phyloP scores from a whole-genome alignment of 1,140 invertebrate species.

The Drosophila trapezifrons region DNA sequence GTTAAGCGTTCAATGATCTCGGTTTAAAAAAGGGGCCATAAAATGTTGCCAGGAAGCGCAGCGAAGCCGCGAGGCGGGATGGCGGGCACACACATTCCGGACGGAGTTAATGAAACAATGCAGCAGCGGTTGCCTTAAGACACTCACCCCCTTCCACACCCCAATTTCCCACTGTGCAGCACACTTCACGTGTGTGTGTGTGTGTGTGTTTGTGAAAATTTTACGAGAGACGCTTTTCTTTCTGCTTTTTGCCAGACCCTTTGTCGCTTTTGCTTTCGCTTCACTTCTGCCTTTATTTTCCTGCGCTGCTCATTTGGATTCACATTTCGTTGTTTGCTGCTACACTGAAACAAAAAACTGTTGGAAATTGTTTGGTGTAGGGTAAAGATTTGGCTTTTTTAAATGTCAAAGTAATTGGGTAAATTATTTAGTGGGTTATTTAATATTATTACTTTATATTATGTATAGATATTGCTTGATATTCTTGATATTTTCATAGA shows the following conservation, averaged over 20 bases:
- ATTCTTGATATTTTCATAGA: no score
- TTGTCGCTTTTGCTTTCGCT: conserved; percentile 41
- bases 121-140: conserved; percentile 65
- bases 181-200: conserved; percentile 25
- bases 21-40: conserved; percentile 52
- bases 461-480: no score
- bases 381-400: no score
- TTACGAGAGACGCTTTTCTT: conserved; percentile 62
- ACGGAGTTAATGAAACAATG: conserved; percentile 75
- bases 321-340: conserved; percentile 37
- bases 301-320: conserved; percentile 61
- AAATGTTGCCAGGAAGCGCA: conserved; percentile 56
- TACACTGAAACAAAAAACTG: not conserved
- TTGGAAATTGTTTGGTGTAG: no score
- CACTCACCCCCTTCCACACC: not conserved
- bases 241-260: conserved; percentile 40
- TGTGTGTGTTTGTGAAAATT: conserved; percentile 40
- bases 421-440: no score
- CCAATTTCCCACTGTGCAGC: not conserved
- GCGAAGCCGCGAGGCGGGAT: conserved; percentile 4
- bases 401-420: no score
- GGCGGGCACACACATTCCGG: conserved; percentile 38
- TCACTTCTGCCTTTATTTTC: conserved; percentile 41
- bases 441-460: no score
- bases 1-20: conserved; percentile 54